Base-by-base conservation (phyloP, 2,888 invertebrate species). In the Chrysopilus asiliformis region DNA sequence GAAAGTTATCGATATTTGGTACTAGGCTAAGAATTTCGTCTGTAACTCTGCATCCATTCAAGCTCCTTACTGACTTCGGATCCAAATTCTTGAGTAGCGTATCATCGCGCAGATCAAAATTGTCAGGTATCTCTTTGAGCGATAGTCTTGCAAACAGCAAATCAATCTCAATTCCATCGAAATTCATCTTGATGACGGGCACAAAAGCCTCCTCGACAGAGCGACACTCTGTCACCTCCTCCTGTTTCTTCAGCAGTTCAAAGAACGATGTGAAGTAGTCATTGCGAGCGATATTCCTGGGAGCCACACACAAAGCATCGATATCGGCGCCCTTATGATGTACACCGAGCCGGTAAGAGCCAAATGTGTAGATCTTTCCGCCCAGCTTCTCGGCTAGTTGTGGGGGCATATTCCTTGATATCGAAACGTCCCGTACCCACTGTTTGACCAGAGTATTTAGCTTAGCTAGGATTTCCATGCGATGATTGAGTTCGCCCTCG, bases 351-450 rank as follows among this genome's bases (percentile, higher is more conserved):
- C 89, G 71, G 59, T 97, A 98, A 38, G 97, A 97, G 30, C 98
- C 98, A 64, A 98, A 99, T n/a, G 97, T 98, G 57, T 91, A 98
- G 42, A 98, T 91, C 67, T 95, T 95, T 4, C 98, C 98, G 15
- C 97, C 95, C 39, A 95, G 84, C 47, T 79, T 78, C 37, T 90
- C 89, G 2, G 90, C 87, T 2, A 89, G 79, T 48, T 76, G 82
- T 38, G 80, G 78, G 5, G 97, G 94, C 79, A 97, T 87, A 62
- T 93, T 93, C 64, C 86, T 81, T 46, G 79, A 71, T 37, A 85
- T 64, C 29, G 93, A 90, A 31, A 91, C 79, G 49, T 90, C 85
- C 46, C 77, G 72, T 45, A 98, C 93, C 97, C 97, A 98, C 53
- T 84, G 77, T 48, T 90, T 82, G 9, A 95, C 94, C 31, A 98